These are phyloP conservation scores for Dasysyrphus albostriatus DNA, from an alignment of 2,888 invertebrate genomes.

Conservation along the genomic window DNA sequence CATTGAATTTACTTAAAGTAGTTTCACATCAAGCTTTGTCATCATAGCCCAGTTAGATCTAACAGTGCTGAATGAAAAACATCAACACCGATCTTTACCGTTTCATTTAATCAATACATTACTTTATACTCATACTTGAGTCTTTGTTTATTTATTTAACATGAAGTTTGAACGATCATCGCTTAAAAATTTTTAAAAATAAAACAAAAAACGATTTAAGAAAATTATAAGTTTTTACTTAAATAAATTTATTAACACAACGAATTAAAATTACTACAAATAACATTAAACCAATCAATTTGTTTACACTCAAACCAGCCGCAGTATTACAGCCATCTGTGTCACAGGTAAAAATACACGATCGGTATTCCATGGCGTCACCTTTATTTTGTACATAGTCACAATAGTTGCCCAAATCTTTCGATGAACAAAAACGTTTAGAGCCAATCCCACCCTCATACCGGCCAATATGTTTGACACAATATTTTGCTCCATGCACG, in stretches of 20 bases:
- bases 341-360: slow-evolving; percentile 93
- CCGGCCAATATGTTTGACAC: slow-evolving; percentile 96
- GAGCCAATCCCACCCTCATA: slow-evolving; percentile 96
- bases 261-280: slow-evolving; percentile 13
- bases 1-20: not conserved
- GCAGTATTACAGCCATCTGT: slow-evolving; percentile 91
- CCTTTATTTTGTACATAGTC: slow-evolving; percentile 94
- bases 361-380: slow-evolving; percentile 92
- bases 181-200: not conserved
- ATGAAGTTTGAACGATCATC: not conserved
- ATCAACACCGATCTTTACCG: not conserved
- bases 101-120: not conserved
- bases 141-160: not conserved
- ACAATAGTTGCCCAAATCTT: slow-evolving; percentile 95
- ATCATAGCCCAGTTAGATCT: not conserved
- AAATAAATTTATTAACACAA: slow-evolving; percentile 7
- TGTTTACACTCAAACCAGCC: slow-evolving; percentile 37
- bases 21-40: not conserved
- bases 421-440: slow-evolving; percentile 93
- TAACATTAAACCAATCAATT: slow-evolving; percentile 38
- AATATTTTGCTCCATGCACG: slow-evolving; percentile 94
- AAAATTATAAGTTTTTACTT: not conserved
- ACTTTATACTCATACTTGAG: not conserved
- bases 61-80: not conserved
- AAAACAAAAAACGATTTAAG: not conserved